phyloP scores from a whole-genome alignment of 64 coral and sea anemone genomes.

The Stichodactyla helianthus region DNA sequence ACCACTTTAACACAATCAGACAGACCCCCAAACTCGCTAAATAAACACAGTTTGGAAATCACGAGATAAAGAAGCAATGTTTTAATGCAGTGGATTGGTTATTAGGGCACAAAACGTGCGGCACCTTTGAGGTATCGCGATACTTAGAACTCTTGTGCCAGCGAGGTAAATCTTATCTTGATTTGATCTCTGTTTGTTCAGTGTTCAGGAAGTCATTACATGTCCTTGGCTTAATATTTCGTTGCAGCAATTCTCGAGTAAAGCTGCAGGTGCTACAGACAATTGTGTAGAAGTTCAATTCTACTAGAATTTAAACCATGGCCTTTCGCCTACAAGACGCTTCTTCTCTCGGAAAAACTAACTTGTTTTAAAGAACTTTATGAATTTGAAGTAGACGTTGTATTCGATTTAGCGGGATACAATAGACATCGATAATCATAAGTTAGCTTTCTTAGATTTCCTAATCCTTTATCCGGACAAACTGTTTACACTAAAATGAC shows the following conservation, averaged over 20 bases:
- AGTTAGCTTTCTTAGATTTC: neutral
- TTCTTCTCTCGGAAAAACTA: neutral
- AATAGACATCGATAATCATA: neutral
- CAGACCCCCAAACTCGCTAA: constrained; percentile 12
- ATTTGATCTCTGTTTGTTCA: neutral
- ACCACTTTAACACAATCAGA: neutral
- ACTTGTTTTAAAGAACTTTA: neutral
- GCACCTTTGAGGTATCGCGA: neutral
- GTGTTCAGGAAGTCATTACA: neutral
- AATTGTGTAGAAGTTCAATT: neutral
- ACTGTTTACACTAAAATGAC: neutral
- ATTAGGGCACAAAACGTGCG: neutral
- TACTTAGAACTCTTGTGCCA: neutral
- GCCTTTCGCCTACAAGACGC: neutral
- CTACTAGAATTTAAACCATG: neutral
- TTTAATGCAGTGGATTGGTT: neutral
- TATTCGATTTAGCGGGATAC: neutral
- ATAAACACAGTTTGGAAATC: neutral
- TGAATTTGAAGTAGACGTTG: neutral
- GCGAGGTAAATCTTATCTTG: neutral
- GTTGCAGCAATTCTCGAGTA: neutral
- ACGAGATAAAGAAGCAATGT: neutral
- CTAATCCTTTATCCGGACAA: neutral
- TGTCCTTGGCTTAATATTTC: constrained; percentile 10
- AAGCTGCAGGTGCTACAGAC: neutral